phyloP scores from a whole-genome alignment of 2,888 invertebrate genomes.

The Mycogona germanica region DNA sequence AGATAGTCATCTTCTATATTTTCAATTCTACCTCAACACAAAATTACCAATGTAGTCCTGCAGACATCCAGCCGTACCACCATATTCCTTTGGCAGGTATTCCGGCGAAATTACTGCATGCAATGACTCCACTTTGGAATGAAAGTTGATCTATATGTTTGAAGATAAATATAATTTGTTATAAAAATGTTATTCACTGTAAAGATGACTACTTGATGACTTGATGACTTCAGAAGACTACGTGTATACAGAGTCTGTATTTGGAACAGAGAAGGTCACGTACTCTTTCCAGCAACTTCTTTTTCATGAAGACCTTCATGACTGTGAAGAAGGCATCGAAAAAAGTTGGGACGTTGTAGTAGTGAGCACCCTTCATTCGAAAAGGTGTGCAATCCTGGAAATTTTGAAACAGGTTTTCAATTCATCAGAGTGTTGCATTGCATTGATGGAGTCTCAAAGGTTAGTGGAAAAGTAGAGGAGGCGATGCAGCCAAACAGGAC shows the following conservation, averaged over 20 bases:
- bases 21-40: too few species aligned
- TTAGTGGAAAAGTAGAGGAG: background rate
- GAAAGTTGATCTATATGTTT: background rate
- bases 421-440: too few species aligned
- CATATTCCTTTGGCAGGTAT: constrained; percentile 46
- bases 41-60: background rate
- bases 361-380: constrained; percentile 45
- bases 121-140: constrained; percentile 34
- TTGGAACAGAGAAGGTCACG: too few species aligned
- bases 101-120: constrained; percentile 39
- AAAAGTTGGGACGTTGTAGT: constrained; percentile 45
- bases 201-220: too few species aligned
- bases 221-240: too few species aligned
- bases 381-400: constrained; percentile 47
- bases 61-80: constrained; percentile 39
- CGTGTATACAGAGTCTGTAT: too few species aligned
- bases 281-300: constrained; percentile 49
- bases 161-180: background rate
- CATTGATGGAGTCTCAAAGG: too few species aligned
- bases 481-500: background rate
- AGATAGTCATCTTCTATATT: background rate
- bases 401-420: too few species aligned
- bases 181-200: background rate
- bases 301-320: constrained; percentile 46
- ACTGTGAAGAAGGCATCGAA: constrained; percentile 47